These are phyloP conservation scores for Ctenochaetus hawaiiensis DNA, from an alignment of 2,797 vertebrate species.

Conservation along the genomic window DNA sequence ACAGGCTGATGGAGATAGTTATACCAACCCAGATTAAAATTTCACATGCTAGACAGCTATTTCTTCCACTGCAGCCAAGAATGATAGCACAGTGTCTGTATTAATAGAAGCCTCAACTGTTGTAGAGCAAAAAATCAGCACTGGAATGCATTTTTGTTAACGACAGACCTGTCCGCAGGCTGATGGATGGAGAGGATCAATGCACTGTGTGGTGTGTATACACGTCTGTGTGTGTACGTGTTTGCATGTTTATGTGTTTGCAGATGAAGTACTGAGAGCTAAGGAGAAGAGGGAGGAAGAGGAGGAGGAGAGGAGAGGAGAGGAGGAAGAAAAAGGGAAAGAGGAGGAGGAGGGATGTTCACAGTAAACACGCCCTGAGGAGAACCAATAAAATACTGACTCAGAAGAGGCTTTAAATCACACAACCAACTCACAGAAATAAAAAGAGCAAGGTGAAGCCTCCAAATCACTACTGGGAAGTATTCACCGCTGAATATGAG, in stretches of 20 bases:
- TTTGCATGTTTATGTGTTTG: constrained; percentile 76
- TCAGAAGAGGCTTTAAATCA: constrained; percentile 85
- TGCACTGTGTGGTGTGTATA: constrained; percentile 60
- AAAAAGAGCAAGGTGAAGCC: constrained; percentile 81
- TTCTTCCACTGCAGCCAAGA: constrained; percentile 63
- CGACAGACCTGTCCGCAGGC: constrained; percentile 65
- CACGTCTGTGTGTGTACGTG: constrained; percentile 27
- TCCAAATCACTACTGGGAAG: constrained; percentile 66
- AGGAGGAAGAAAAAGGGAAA: constrained; percentile 42
- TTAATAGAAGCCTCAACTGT: constrained; percentile 72
- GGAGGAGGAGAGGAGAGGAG: constrained; percentile 31
- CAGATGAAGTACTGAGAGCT: constrained; percentile 69
- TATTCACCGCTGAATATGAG: constrained; percentile 31
- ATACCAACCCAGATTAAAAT: constrained; percentile 60
- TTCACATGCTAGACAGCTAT: constrained; percentile 57
- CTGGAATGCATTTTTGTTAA: constrained; percentile 76
- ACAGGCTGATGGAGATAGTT: constrained; percentile 45
- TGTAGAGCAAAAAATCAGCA: constrained; percentile 63
- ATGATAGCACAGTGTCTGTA: constrained; percentile 58
- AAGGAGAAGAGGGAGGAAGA: constrained; percentile 30
- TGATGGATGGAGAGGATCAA: constrained; percentile 81
- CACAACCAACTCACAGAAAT: constrained; percentile 66
- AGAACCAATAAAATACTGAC: constrained; percentile 83
- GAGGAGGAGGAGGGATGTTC: constrained; percentile 47
- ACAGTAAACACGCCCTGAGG: constrained; percentile 77